phyloP scores from a whole-genome alignment of 2,888 invertebrate species.

The Andrena camellia region DNA sequence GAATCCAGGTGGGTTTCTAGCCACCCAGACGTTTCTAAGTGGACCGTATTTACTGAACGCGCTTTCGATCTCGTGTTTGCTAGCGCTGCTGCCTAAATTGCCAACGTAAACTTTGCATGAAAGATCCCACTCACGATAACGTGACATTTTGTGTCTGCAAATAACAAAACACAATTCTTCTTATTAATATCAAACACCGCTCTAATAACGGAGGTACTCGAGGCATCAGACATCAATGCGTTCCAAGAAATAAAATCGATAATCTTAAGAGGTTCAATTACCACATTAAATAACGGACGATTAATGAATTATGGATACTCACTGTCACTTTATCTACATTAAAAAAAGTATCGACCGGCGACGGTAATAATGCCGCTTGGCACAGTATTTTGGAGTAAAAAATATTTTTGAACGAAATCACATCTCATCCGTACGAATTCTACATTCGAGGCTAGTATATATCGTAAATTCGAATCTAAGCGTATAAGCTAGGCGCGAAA shows the following conservation, averaged over 20 bases:
- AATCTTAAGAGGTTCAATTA: not conserved
- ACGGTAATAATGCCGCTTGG: conserved; percentile 9
- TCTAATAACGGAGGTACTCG: not conserved
- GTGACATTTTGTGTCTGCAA: conserved; percentile 87
- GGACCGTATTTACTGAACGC: conserved; percentile 95
- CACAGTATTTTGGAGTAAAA: not conserved
- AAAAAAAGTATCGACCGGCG: conserved; percentile 53
- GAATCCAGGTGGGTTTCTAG: conserved; percentile 96
- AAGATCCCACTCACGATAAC: conserved; percentile 93
- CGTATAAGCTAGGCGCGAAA: not conserved
- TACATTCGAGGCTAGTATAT: not conserved
- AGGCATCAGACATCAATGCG: not conserved
- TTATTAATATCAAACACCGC: not conserved
- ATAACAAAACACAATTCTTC: not conserved
- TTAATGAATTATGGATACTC: conserved; percentile 21
- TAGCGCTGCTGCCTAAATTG: conserved; percentile 95
- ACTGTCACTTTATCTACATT: conserved; percentile 39
- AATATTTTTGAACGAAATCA: not conserved
- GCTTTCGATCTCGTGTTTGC: conserved; percentile 95
- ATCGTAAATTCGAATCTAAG: not conserved
- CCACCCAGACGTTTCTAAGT: conserved; percentile 96
- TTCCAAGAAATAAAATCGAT: not conserved
- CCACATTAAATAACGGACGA: not conserved
- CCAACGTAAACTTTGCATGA: conserved; percentile 97
- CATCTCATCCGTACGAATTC: not conserved